These are phyloP conservation scores for Pseudochirops corinnae DNA, from an alignment of 2,797 vertebrate species.

Conservation along the genomic window DNA sequence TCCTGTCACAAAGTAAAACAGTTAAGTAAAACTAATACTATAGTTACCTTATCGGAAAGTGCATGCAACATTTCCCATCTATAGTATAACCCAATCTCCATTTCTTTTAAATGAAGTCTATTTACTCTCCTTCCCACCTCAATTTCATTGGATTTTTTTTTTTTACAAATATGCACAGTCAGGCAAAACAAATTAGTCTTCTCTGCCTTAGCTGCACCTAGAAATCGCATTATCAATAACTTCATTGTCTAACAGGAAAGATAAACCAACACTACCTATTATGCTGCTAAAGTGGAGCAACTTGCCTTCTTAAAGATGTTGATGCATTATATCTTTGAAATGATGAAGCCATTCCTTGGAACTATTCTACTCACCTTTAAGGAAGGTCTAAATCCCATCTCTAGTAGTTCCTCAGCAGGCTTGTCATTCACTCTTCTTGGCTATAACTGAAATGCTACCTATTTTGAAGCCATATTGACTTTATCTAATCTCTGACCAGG, in stretches of 20 bases:
- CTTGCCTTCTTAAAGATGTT: neutral
- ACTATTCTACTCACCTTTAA: neutral
- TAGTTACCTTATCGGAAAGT: neutral
- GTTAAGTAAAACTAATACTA: too few species aligned
- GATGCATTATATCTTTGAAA: neutral
- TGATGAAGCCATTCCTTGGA: neutral
- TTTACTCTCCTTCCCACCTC: neutral
- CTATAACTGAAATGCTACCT: neutral
- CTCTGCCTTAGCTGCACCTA: neutral
- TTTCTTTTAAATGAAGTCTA: neutral
- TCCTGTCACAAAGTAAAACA: too few species aligned
- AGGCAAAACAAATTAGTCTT: neutral
- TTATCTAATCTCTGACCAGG: neutral
- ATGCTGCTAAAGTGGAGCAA: neutral
- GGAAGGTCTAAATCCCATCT: neutral
- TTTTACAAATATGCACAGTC: neutral
- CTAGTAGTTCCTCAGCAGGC: neutral
- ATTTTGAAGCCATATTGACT: neutral
- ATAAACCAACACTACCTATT: neutral
- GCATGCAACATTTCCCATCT: neutral
- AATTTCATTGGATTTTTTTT: neutral
- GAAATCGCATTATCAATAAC: neutral
- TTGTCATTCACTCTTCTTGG: neutral
- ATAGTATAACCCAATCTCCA: neutral
- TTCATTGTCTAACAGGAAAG: neutral